Percentiles rank a stretch among this genome's conserved stretches.
These are phyloP conservation scores for Oncorhynchus mykiss DNA, from an alignment of 2,113 vertebrate genomes.

Conservation along the genomic window DNA sequence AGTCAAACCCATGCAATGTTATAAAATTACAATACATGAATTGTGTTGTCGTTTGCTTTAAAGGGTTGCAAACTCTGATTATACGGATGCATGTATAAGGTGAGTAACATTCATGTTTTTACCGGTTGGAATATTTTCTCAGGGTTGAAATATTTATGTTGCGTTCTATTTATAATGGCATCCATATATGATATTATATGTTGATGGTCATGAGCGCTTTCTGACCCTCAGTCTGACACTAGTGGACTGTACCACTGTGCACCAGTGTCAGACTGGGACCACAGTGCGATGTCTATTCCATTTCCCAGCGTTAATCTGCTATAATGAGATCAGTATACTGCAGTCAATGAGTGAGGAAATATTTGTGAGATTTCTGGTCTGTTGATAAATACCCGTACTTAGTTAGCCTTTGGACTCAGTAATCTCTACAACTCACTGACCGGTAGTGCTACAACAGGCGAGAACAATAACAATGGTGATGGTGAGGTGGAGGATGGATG, in stretches of 20 bases:
- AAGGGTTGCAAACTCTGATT: background rate
- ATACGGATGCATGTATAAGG: conserved; percentile 5
- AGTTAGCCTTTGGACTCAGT: background rate
- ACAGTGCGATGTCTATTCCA: conserved; percentile 16
- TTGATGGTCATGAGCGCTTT: conserved; percentile 27
- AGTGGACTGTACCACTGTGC: background rate
- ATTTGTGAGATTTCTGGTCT: conserved; percentile 6
- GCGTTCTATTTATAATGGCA: conserved; percentile 20
- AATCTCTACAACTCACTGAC: background rate
- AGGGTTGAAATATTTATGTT: conserved; percentile 26
- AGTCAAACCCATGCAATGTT: background rate
- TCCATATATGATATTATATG: background rate
- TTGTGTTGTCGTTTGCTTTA: background rate
- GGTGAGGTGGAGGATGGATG: background rate
- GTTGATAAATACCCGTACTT: background rate
- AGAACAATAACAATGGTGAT: background rate
- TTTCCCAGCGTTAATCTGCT: conserved; percentile 23
- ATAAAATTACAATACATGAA: background rate
- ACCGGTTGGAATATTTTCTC: conserved; percentile 9
- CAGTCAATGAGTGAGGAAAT: conserved; percentile 29
- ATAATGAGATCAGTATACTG: conserved; percentile 34
- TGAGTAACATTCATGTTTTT: conserved; percentile 19
- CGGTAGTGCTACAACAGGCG: background rate
- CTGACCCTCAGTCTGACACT: conserved; percentile 35
- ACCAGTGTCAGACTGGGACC: background rate